phyloP scores from a whole-genome alignment of 1,140 invertebrate genomes.

The Zaprionus gabonicus region DNA sequence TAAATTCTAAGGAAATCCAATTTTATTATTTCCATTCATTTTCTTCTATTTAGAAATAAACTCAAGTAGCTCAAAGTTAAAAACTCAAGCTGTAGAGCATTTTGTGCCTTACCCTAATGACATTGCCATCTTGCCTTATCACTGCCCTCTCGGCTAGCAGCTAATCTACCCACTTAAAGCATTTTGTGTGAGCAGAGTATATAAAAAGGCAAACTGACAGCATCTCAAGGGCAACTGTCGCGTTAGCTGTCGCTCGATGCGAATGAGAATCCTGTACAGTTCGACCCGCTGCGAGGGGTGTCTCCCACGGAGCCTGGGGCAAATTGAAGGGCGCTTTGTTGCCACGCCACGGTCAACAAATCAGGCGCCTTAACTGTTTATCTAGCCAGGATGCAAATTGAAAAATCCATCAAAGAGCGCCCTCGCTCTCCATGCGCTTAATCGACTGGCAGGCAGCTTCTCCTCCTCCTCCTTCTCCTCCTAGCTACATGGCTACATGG shows the following conservation, averaged over 20 bases:
- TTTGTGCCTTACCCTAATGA: neutral
- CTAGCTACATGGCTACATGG: neutral
- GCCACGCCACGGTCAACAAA: slow-evolving; percentile 34
- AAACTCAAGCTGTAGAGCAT: too few species aligned
- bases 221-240: slow-evolving; percentile 51
- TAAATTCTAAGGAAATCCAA: neutral
- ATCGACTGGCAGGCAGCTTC: slow-evolving; percentile 28
- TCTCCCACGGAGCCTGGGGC: neutral
- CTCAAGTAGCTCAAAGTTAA: neutral
- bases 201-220: slow-evolving; percentile 39
- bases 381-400: slow-evolving; percentile 41
- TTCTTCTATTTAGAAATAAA: neutral
- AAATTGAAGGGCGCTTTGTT: slow-evolving; percentile 36
- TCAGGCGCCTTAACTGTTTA: slow-evolving; percentile 36
- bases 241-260: slow-evolving; percentile 26
- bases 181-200: slow-evolving; percentile 45
- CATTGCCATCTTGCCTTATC: neutral
- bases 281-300: neutral
- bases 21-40: neutral
- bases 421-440: slow-evolving; percentile 15
- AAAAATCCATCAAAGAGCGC: slow-evolving; percentile 40
- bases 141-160: neutral
- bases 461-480: neutral
- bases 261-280: neutral
- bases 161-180: slow-evolving; percentile 72